Percentiles rank a stretch among this genome's conserved stretches.
phyloP scores from a whole-genome alignment of 2,113 vertebrate species.

The Misgurnus anguillicaudatus region DNA sequence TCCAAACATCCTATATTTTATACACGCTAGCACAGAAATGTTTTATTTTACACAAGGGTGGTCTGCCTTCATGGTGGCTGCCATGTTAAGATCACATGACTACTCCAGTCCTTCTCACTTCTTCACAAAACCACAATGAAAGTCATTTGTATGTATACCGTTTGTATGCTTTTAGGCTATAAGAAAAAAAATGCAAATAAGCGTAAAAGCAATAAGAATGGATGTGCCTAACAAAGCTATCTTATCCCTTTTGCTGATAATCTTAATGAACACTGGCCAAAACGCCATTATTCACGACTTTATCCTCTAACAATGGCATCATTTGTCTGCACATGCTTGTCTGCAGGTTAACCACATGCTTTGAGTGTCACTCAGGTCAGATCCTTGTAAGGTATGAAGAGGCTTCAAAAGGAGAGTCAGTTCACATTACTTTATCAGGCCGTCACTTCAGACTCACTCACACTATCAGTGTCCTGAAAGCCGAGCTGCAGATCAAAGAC shows the following conservation, averaged over 20 bases:
- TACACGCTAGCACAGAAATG: not conserved
- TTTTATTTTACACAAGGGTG: too few species aligned
- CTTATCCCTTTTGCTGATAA: conserved; percentile 3
- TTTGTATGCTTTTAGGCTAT: too few species aligned
- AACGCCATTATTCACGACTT: conserved; percentile 64
- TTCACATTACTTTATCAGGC: conserved; percentile 69
- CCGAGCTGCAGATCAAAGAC: conserved; percentile 60
- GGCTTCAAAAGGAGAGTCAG: conserved; percentile 56
- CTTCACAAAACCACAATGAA: too few species aligned
- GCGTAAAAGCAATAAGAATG: not conserved
- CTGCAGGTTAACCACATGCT: conserved; percentile 70
- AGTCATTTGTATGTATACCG: too few species aligned
- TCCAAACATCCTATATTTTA: not conserved
- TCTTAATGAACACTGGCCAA: conserved; percentile 55
- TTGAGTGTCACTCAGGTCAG: conserved; percentile 66
- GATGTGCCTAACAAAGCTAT: not conserved
- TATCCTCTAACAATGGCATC: conserved; percentile 67
- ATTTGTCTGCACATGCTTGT: conserved; percentile 70
- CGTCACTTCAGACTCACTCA: conserved; percentile 62
- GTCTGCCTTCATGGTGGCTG: too few species aligned
- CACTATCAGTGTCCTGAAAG: conserved; percentile 64
- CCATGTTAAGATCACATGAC: not conserved
- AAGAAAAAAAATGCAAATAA: too few species aligned
- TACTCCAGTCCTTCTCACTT: not conserved
- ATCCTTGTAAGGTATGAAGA: conserved; percentile 66